phyloP scores from a whole-genome alignment of 2,113 vertebrate species.

The Cromileptes altivelis region DNA sequence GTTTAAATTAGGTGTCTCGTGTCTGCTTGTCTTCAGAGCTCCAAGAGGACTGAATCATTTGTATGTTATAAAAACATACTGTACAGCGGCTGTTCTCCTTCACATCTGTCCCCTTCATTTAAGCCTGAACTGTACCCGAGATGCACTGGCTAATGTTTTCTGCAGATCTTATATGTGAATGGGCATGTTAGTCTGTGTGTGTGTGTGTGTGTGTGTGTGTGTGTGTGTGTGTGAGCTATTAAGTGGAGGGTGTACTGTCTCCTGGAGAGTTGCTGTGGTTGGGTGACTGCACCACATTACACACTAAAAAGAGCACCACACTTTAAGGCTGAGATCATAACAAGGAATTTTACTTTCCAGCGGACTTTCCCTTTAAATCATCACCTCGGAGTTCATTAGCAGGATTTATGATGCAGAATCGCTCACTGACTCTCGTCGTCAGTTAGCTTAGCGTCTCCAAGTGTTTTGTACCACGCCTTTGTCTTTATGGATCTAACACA shows the following conservation, averaged over 20 bases:
- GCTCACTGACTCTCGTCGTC: slow-evolving; percentile 24
- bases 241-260: slow-evolving; percentile 57
- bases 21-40: slow-evolving; percentile 22
- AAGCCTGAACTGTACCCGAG: slow-evolving; percentile 3
- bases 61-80: background rate
- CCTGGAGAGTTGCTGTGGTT: slow-evolving; percentile 58
- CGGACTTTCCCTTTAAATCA: slow-evolving; percentile 62
- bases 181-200: slow-evolving; percentile 49
- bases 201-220: slow-evolving; percentile 40
- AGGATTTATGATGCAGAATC: slow-evolving; percentile 43
- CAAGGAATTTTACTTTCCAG: slow-evolving; percentile 36
- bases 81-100: background rate
- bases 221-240: slow-evolving; percentile 36
- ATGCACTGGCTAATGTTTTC: slow-evolving; percentile 59
- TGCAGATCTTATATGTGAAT: slow-evolving; percentile 51
- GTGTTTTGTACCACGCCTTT: slow-evolving; percentile 55
- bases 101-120: slow-evolving; percentile 50
- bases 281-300: slow-evolving; percentile 39
- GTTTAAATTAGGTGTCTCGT: background rate
- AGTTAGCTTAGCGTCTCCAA: slow-evolving; percentile 13
- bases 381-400: slow-evolving; percentile 53
- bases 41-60: slow-evolving; percentile 9
- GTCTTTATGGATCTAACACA: slow-evolving; percentile 69
- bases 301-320: slow-evolving; percentile 38
- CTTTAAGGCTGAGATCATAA: slow-evolving; percentile 58